Evolutionary conservation across 2,888 invertebrate species (phyloP).

Genomic region (Agonopterix subpropinquella): DNA sequence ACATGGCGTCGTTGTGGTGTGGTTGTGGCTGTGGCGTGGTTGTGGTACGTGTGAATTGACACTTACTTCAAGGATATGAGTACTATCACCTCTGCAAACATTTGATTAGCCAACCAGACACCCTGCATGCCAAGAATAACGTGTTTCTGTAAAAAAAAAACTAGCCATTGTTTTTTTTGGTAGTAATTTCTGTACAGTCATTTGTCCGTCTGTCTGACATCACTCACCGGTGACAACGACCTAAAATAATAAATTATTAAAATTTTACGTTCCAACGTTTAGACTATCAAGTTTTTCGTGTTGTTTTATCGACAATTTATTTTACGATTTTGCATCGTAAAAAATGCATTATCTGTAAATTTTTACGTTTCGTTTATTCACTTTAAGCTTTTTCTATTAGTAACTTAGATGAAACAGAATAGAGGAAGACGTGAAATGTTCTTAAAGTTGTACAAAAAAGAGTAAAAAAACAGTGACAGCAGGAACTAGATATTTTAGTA

Average conservation of each 20-base stretch:
- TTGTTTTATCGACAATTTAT: slow-evolving; percentile 11
- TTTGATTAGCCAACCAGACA: no score
- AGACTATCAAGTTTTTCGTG: slow-evolving; percentile 22
- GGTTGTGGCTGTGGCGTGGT: no score
- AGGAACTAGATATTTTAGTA: no score
- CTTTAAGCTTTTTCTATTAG: neutral
- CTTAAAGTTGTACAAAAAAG: no score
- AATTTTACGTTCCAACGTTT: slow-evolving; percentile 34
- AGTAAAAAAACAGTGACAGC: no score
- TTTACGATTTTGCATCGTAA: neutral
- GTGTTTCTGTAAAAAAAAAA: slow-evolving; percentile 15
- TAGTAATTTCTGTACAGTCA: slow-evolving; percentile 42
- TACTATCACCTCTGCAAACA: no score
- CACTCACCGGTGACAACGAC: slow-evolving; percentile 61
- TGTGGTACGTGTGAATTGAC: no score
- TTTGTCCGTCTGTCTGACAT: slow-evolving; percentile 58
- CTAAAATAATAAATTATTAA: slow-evolving; percentile 59
- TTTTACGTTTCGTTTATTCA: no score
- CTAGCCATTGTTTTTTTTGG: slow-evolving; percentile 43
- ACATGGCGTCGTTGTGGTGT: no score
- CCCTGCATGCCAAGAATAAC: no score
- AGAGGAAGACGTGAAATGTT: no score
- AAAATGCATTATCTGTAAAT: neutral
- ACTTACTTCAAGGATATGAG: no score
- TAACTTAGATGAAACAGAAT: neutral